phyloP scores from a whole-genome alignment of 2,113 vertebrate genomes.

The Cnemophilus loriae region DNA sequence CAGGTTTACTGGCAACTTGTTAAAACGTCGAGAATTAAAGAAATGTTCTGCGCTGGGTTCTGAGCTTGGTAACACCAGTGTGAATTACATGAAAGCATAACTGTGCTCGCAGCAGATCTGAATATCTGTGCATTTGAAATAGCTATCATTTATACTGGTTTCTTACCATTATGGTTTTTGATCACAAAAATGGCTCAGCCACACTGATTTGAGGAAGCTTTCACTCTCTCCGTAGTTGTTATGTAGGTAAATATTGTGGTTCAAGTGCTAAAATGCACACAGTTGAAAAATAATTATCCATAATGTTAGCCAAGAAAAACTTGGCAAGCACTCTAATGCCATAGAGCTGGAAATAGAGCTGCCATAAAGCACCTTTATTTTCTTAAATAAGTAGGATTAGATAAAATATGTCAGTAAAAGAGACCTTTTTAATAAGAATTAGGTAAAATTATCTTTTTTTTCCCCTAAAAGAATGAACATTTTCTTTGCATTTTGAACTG shows the following conservation, averaged over 20 bases:
- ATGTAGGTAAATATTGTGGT: slow-evolving; percentile 43
- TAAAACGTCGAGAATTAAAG: background rate
- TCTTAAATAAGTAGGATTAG: background rate
- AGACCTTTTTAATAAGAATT: background rate
- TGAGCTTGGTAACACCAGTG: background rate
- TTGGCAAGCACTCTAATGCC: slow-evolving; percentile 4
- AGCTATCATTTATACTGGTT: background rate
- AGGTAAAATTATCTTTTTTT: background rate
- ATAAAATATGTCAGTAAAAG: background rate
- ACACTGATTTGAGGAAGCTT: background rate
- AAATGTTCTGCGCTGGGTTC: background rate
- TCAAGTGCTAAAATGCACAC: slow-evolving; percentile 51
- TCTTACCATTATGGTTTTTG: background rate
- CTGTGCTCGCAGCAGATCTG: background rate
- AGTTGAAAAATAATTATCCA: slow-evolving; percentile 50
- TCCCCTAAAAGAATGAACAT: background rate
- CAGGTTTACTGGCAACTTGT: background rate
- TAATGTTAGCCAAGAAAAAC: slow-evolving; percentile 36
- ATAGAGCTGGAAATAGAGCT: background rate
- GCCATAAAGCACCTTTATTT: background rate
- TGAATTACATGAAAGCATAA: background rate
- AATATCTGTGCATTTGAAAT: background rate
- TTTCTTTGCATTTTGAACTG: background rate
- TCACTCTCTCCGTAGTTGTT: background rate
- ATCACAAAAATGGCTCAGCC: background rate